Percentiles rank a stretch among this genome's conserved stretches.
Evolutionary conservation across 2,113 vertebrate genomes (phyloP).

Genomic region (Mirza zaza): DNA sequence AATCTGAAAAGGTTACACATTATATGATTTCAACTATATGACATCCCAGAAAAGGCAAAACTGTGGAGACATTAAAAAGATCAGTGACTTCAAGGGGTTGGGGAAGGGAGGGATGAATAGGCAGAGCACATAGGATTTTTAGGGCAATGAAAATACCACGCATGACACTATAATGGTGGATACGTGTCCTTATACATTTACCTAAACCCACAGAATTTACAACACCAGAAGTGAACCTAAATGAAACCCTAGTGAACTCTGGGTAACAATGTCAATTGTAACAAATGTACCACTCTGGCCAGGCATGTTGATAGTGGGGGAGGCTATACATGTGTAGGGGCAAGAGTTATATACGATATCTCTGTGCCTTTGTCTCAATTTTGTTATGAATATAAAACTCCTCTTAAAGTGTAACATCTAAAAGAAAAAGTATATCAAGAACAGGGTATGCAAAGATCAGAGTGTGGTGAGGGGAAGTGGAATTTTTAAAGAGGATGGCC

Average conservation of each 20-base stretch:
- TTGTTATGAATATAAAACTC: background rate
- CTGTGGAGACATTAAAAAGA: background rate
- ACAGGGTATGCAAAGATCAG: background rate
- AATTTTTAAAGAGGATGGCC: background rate
- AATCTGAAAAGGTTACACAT: background rate
- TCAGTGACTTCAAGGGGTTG: background rate
- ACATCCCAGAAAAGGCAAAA: background rate
- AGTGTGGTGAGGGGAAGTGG: background rate
- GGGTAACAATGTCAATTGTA: too few species aligned
- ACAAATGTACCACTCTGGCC: too few species aligned
- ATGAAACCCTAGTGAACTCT: too few species aligned
- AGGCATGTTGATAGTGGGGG: too few species aligned
- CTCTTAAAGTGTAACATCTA: background rate
- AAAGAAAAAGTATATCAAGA: background rate
- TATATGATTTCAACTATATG: background rate
- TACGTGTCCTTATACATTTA: background rate
- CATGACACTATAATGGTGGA: background rate
- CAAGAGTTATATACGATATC: background rate
- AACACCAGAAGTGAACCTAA: background rate
- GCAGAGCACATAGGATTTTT: background rate
- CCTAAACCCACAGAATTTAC: background rate
- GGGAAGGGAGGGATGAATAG: background rate
- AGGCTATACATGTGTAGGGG: too few species aligned
- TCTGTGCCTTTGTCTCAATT: too few species aligned
- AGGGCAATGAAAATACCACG: background rate